Base-by-base conservation (phyloP, 2,888 invertebrate species). In the Nasonovia ribisnigri region DNA sequence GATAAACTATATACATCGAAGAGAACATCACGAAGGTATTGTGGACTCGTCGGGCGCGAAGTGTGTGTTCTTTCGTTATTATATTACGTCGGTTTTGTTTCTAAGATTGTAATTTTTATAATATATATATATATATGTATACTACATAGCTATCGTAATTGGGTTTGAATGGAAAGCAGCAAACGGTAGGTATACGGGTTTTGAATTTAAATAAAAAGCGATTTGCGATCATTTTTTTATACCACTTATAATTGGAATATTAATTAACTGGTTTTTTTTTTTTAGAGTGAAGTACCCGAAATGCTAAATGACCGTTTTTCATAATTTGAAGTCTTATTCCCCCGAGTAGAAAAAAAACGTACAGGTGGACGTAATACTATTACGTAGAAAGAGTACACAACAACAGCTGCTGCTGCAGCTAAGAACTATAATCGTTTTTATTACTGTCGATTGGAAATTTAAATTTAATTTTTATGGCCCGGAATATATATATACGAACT, bases 181-280 rank as follows among this genome's bases (percentile, higher is more conserved):
- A 6, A 1, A 13, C 26, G 5, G 36, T 11, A 3, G 5, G 36
- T 11, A 3, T 11, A n/a, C 46, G 46, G 60, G 46, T n/a, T 90
- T 67, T 67, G 13, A 88, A 88, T 48, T 36, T 48, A 51, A 48
- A 46, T 20, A 16, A 91, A 51, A 42, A 84, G 3, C 84, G 26
- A 91, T 84, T 84, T 20, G 43, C 54, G 4, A 84, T 54, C 84
- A 29, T 84, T 24, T 54, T 48, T 36, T 51, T 51, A 3, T 46
- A 20, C 5, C 2, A 10, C 2, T 20, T 91, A 77, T 29, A 84
- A 84, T 84, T 54, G 43, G 6, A 91, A 91, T 88, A 88, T 91
- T 77, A 77, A n/a, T 13, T 54, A 54, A 84, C 43, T 1, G 84
- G 54, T 91, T 91, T 84, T 84, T 90, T 42, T 48, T 84, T 84